Conservation (phyloP, 35 echinoderm and acorn worm species). For the Diadema setosum region DNA sequence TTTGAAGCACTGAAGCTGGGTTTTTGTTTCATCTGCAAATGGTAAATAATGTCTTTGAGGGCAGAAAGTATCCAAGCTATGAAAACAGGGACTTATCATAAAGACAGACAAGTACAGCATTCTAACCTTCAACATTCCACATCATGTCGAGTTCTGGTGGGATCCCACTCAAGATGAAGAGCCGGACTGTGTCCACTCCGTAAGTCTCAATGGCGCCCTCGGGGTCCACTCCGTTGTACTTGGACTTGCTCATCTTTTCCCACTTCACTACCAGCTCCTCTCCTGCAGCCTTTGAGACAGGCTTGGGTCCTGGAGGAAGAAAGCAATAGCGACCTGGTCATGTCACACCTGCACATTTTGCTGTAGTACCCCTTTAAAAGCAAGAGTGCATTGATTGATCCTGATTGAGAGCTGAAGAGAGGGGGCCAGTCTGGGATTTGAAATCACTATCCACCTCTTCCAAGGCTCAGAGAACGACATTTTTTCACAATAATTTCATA, state of each 20-base stretch:
- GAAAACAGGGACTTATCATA: not conserved
- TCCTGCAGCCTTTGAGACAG: constrained; percentile 47
- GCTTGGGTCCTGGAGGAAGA: constrained; percentile 45
- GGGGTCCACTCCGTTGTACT: constrained; percentile 94
- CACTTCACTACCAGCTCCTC: constrained; percentile 70
- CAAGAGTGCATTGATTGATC: too few species aligned
- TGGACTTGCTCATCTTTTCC: constrained; percentile 99
- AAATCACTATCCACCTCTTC: too few species aligned
- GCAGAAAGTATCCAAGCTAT: not conserved
- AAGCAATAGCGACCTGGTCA: not conserved
- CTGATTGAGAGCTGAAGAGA: too few species aligned
- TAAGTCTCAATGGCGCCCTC: constrained; percentile 56
- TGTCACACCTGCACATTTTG: too few species aligned
- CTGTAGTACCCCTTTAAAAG: too few species aligned
- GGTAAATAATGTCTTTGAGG: too few species aligned
- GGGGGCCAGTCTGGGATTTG: too few species aligned
- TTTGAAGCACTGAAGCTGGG: too few species aligned
- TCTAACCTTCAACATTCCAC: constrained; percentile 86
- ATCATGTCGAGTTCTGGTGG: constrained; percentile 90
- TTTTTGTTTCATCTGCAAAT: too few species aligned
- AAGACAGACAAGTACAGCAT: not conserved
- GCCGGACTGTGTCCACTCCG: constrained; percentile 79
- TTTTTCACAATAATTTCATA: too few species aligned
- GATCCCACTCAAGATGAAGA: constrained; percentile 90
- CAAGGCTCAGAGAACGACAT: too few species aligned